Base-by-base conservation (phyloP, 2,797 vertebrate genomes). In the Valencia hispanica region DNA sequence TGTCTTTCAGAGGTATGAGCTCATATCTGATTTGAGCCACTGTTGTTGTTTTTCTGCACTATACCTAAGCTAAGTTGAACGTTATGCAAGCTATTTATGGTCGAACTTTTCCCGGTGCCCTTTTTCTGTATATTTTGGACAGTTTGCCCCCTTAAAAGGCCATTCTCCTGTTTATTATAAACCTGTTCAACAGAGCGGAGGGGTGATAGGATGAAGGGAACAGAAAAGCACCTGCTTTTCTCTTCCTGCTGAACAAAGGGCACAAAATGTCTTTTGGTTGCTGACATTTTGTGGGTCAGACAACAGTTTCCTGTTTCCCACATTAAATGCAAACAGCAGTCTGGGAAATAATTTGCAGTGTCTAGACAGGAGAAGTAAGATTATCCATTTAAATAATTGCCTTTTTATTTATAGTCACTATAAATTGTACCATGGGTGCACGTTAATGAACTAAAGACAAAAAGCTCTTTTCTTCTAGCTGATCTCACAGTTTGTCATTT, bases 301-400 rank as follows among this genome's bases (percentile, higher is more conserved):
- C 86, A 25, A 63, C 65, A 32, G 78, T 78, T 94, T 94, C 92
- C 92, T 94, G 92, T 92, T 93, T 91, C 89, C 90, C 90, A 91
- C 80, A 63, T 88, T 80, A 32, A 80, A 89, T 39, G 69, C 63
- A 87, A 73, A 81, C 68, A 17, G 68, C 20, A 32, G 82, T 82
- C 87, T 90, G 90, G 80, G 84, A 92, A 87, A 80, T 73, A 80
- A 63, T 73, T 72, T 43, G 18, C 74, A 70, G 47, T 10, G 53
- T 76, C 55, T 72, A 69, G 69, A 47, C 74, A 36, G 41, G 80
- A 27, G 63, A 63, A 66, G 48, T 70, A 53, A 57, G 51, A 68
- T 45, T 75, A 73, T 43, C 11, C 6, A 32, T 80, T 82, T 73
- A 20, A 88, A 83, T 85, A 0, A 76, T 78, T 78, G 74, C 53